phyloP scores from a whole-genome alignment of 2,888 invertebrate genomes.

The Drosophila limbata region DNA sequence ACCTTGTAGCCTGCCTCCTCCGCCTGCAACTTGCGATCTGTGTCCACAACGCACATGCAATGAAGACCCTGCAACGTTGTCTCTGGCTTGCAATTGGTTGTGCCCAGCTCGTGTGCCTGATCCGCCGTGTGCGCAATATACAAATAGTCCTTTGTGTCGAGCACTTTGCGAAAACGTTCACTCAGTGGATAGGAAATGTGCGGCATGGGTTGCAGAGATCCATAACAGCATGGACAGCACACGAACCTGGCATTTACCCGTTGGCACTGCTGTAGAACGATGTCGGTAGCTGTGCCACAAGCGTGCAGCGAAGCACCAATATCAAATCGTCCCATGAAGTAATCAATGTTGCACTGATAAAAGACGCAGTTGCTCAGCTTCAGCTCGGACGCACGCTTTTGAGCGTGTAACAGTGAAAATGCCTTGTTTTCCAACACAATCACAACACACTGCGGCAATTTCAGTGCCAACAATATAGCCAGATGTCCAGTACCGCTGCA shows the following conservation, averaged over 20 bases:
- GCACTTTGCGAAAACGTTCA: slow-evolving; percentile 86
- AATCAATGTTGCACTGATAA: slow-evolving; percentile 96
- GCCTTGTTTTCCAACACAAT: slow-evolving; percentile 97
- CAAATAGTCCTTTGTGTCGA: slow-evolving; percentile 88
- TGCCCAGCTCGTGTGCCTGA: slow-evolving; percentile 91
- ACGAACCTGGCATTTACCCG: slow-evolving; percentile 92
- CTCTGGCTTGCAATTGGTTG: slow-evolving; percentile 83
- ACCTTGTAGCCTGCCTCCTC: slow-evolving; percentile 91
- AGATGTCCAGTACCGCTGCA: slow-evolving; percentile 97
- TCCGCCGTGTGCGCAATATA: slow-evolving; percentile 95
- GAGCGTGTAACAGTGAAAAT: slow-evolving; percentile 91
- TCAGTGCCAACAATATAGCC: slow-evolving; percentile 93
- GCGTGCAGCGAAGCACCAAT: slow-evolving; percentile 96
- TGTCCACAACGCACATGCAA: slow-evolving; percentile 96
- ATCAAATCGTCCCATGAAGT: slow-evolving; percentile 92
- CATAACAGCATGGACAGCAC: slow-evolving; percentile 97
- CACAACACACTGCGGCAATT: slow-evolving; percentile 91
- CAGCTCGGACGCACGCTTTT: slow-evolving; percentile 89
- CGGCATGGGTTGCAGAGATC: slow-evolving; percentile 92
- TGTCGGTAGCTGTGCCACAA: slow-evolving; percentile 97
- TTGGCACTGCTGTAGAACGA: slow-evolving; percentile 94
- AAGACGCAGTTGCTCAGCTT: slow-evolving; percentile 91
- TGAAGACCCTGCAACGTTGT: slow-evolving; percentile 89
- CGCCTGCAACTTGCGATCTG: slow-evolving; percentile 92
- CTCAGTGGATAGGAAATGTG: slow-evolving; percentile 94